A percentile compares a stretch with the other conserved stretches of the same genome.
phyloP scores from a whole-genome alignment of 2,797 vertebrate species.

The Thaleichthys pacificus region DNA sequence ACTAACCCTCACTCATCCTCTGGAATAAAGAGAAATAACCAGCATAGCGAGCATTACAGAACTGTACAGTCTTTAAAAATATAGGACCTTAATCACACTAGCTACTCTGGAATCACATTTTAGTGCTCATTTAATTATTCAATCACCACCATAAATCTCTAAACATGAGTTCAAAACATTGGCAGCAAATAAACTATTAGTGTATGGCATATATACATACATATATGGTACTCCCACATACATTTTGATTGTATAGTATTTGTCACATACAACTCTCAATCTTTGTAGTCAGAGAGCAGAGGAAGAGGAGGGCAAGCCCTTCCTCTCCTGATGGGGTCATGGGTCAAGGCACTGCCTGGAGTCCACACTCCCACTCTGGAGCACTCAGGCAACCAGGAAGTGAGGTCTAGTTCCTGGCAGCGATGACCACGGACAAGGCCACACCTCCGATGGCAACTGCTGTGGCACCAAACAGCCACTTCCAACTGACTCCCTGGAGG shows the following conservation, averaged over 20 bases:
- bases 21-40: conserved; percentile 15
- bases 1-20: conserved; percentile 19
- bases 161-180: conserved; percentile 35
- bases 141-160: conserved; percentile 29
- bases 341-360: conserved; percentile 34
- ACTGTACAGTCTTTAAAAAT: conserved; percentile 31
- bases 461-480: conserved; percentile 95
- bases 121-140: conserved; percentile 24
- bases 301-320: conserved; percentile 38
- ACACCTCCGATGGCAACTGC: conserved; percentile 93
- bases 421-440: conserved; percentile 95
- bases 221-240: conserved; percentile 39
- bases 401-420: conserved; percentile 86
- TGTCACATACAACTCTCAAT: conserved; percentile 58
- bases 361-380: conserved; percentile 33
- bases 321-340: conserved; percentile 15
- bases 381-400: conserved; percentile 24
- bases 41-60: conserved; percentile 18
- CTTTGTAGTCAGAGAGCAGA: conserved; percentile 43
- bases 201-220: conserved; percentile 43
- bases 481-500: conserved; percentile 90
- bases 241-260: conserved; percentile 38
- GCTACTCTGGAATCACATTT: conserved; percentile 18
- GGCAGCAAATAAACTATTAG: conserved; percentile 41
- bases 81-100: conserved; percentile 34